phyloP scores from a whole-genome alignment of 2,888 invertebrate genomes.

The Podotricha telesiphe region DNA sequence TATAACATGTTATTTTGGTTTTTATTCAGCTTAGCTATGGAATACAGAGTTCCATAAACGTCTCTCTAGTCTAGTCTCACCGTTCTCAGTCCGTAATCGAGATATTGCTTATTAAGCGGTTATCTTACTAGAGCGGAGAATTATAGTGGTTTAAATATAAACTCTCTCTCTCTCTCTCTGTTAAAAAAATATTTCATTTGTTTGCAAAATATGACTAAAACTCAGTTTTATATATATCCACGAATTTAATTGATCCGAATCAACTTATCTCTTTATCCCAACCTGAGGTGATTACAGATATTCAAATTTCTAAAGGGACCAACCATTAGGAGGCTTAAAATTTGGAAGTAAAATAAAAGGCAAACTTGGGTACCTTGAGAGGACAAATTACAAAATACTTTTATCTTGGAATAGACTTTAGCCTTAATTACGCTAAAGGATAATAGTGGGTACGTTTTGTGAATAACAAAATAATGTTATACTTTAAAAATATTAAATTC shows the following conservation, averaged over 20 bases:
- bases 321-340: conserved; percentile 30
- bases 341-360: conserved; percentile 30
- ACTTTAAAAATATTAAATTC: not conserved
- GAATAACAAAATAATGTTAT: conserved; percentile 4
- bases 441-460: conserved; percentile 1
- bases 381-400: conserved; percentile 30
- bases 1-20: too few species aligned
- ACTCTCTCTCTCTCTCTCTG: not conserved
- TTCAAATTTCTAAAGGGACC: conserved; percentile 38
- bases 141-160: too few species aligned
- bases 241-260: conserved; percentile 31
- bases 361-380: conserved; percentile 22
- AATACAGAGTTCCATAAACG: too few species aligned
- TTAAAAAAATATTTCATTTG: not conserved
- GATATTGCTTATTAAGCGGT: too few species aligned
- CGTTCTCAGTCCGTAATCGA: too few species aligned
- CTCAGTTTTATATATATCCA: not conserved
- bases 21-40: too few species aligned
- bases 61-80: too few species aligned
- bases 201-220: conserved; percentile 3
- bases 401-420: conserved; percentile 23
- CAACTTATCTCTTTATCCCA: conserved; percentile 29
- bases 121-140: too few species aligned
- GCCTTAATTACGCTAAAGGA: conserved; percentile 18
- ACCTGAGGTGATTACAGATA: conserved; percentile 37